phyloP scores from a whole-genome alignment of 2,888 invertebrate genomes.

The Agriopis marginaria region DNA sequence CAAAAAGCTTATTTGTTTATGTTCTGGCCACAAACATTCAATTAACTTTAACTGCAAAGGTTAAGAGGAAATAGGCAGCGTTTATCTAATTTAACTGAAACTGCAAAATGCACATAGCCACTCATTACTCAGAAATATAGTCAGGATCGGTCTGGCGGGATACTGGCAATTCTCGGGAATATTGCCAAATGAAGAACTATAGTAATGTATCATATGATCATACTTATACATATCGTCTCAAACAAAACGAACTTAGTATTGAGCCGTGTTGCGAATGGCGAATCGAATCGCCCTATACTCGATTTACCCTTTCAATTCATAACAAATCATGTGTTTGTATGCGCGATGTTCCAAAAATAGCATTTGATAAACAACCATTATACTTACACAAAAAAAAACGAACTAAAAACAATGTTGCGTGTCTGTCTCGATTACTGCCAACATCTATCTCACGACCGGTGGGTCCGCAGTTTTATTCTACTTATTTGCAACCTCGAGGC shows the following conservation, averaged over 20 bases:
- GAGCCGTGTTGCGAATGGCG: background rate
- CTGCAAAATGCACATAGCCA: slow-evolving; percentile 21
- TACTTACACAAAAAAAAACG: slow-evolving; percentile 27
- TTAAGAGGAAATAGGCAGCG: slow-evolving; percentile 9
- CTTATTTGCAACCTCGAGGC: slow-evolving; percentile 33
- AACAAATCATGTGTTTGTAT: background rate
- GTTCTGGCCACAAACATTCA: background rate
- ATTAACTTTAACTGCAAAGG: slow-evolving; percentile 6
- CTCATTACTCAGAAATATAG: slow-evolving; percentile 13
- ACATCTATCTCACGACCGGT: slow-evolving; percentile 27
- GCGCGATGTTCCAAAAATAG: slow-evolving; percentile 7
- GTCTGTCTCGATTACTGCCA: slow-evolving; percentile 32
- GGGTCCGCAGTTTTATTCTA: slow-evolving; percentile 27
- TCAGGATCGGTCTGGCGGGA: slow-evolving; percentile 13
- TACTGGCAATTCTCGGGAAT: slow-evolving; percentile 8
- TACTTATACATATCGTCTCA: background rate
- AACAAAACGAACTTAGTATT: too few species aligned
- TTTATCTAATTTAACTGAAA: slow-evolving; percentile 33
- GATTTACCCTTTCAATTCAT: background rate
- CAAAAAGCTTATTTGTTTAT: slow-evolving; percentile 8
- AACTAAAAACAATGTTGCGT: slow-evolving; percentile 35
- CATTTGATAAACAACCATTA: slow-evolving; percentile 11
- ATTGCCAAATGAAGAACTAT: background rate
- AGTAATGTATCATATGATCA: too few species aligned
- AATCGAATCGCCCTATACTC: background rate